phyloP scores from a whole-genome alignment of 2,888 invertebrate species.

The Operophtera brumata region DNA sequence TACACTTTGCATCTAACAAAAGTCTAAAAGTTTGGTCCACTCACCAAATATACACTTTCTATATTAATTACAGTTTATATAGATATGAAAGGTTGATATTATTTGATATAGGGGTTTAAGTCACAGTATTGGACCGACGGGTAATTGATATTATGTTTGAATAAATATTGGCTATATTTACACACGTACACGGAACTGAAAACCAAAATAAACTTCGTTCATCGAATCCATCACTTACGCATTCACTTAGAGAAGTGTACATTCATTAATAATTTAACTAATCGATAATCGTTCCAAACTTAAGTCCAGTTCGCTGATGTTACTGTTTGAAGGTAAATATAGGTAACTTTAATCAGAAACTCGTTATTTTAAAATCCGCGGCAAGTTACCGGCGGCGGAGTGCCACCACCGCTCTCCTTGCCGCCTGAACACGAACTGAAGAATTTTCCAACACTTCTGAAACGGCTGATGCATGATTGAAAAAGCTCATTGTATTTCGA shows the following conservation, averaged over 20 bases:
- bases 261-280: conserved; percentile 23
- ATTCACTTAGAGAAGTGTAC: conserved; percentile 47
- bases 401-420: conserved; percentile 58
- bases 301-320: conserved; percentile 11
- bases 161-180: conserved; percentile 32
- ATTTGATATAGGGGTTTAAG: conserved; percentile 48
- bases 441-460: conserved; percentile 48
- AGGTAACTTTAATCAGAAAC: conserved; percentile 45
- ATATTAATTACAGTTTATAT: conserved; percentile 40
- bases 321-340: conserved; percentile 10
- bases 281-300: conserved; percentile 21
- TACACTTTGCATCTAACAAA: conserved; percentile 37
- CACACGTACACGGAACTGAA: conserved; percentile 42
- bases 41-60: conserved; percentile 39
- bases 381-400: conserved; percentile 47
- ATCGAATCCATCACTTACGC: conserved; percentile 50
- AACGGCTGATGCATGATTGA: conserved; percentile 46
- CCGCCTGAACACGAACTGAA: conserved; percentile 75
- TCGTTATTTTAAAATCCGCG: conserved; percentile 51
- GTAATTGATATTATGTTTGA: conserved; percentile 36
- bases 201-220: conserved; percentile 59
- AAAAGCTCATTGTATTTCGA: conserved; percentile 55
- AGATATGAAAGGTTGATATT: conserved; percentile 59
- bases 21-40: conserved; percentile 57
- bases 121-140: conserved; percentile 70